A percentile compares a stretch with the other conserved stretches of the same genome.
phyloP scores from a whole-genome alignment of 2,113 vertebrate genomes.

The Aptenodytes patagonicus region DNA sequence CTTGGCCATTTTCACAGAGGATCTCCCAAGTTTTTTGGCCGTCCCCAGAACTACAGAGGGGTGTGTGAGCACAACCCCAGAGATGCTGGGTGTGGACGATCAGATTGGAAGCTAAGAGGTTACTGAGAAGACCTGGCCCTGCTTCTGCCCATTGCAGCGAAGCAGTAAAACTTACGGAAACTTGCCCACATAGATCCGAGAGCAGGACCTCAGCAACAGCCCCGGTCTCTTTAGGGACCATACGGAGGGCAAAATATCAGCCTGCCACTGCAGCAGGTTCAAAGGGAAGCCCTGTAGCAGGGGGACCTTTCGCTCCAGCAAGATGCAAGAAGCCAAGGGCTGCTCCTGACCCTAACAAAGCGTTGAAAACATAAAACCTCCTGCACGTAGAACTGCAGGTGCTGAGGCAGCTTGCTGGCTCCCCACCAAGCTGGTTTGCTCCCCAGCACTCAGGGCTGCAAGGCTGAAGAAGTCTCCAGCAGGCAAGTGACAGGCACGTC shows the following conservation, averaged over 20 bases:
- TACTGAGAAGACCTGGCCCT: not conserved
- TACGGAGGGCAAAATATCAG: not conserved
- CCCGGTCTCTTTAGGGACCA: not conserved
- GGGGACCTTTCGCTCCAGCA: not conserved
- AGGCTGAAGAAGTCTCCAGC: not conserved
- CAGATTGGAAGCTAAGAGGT: not conserved
- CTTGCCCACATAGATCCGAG: not conserved
- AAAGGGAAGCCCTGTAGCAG: not conserved
- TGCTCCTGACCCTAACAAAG: not conserved
- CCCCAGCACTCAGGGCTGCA: not conserved
- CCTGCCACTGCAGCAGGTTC: not conserved
- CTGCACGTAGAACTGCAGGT: not conserved
- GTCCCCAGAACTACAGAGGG: not conserved
- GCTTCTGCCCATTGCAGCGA: not conserved
- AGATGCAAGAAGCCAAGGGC: not conserved
- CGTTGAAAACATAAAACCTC: not conserved
- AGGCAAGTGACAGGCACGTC: not conserved
- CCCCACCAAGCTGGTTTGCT: not conserved
- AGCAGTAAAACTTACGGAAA: not conserved
- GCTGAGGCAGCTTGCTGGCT: not conserved
- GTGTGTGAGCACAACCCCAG: not conserved
- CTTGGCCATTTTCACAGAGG: constrained; percentile 14
- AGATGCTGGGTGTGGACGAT: constrained; percentile 32
- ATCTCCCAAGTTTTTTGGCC: constrained; percentile 50
- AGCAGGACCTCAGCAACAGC: not conserved